phyloP scores from a whole-genome alignment of 1,140 invertebrate genomes.

The Drosophila nigromelanica region DNA sequence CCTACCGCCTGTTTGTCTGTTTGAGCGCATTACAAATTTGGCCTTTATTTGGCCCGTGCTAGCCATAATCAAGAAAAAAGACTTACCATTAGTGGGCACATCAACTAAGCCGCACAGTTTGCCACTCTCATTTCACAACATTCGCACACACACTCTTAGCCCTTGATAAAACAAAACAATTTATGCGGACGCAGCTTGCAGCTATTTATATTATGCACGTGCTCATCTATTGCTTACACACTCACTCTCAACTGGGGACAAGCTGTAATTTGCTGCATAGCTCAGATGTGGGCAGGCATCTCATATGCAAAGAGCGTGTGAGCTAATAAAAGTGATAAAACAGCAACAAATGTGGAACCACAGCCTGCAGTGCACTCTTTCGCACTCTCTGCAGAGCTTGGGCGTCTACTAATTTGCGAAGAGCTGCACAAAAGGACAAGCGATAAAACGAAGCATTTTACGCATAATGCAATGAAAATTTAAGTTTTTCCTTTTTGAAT shows the following conservation, averaged over 20 bases:
- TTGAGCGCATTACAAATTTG: slow-evolving; percentile 47
- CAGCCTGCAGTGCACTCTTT: background rate
- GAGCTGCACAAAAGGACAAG: too few relatives aligned
- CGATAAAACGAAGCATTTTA: too few relatives aligned
- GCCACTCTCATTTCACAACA: background rate
- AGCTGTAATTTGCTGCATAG: background rate
- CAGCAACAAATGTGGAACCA: background rate
- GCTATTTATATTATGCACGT: slow-evolving; percentile 6
- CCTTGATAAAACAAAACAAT: background rate
- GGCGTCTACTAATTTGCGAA: too few relatives aligned
- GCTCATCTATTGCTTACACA: slow-evolving; percentile 1
- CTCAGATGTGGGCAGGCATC: too few relatives aligned
- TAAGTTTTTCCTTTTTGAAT: too few relatives aligned
- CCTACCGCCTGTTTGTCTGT: slow-evolving; percentile 32
- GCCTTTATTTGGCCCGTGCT: slow-evolving; percentile 44
- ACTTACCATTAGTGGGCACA: slow-evolving; percentile 20
- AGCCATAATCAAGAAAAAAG: slow-evolving; percentile 43
- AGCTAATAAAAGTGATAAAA: too few relatives aligned
- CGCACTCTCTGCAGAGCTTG: background rate
- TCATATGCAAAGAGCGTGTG: too few relatives aligned
- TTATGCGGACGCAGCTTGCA: slow-evolving; percentile 5
- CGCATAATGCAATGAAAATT: too few relatives aligned
- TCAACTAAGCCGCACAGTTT: slow-evolving; percentile 11
- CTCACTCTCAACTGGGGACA: background rate
- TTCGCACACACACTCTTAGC: background rate